phyloP scores from a whole-genome alignment of 2,888 invertebrate species.

The Glaucopsyche alexis region DNA sequence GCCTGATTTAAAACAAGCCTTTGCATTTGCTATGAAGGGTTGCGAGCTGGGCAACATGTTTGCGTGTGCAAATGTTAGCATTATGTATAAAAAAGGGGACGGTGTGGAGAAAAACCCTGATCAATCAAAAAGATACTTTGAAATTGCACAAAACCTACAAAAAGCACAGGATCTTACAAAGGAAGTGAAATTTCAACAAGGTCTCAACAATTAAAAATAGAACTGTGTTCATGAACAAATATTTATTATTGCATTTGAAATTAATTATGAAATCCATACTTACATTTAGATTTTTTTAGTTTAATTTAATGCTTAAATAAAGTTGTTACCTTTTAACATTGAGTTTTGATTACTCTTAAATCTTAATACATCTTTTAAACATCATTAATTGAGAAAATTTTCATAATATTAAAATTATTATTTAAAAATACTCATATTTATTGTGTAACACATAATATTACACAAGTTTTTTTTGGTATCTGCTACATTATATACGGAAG shows the following conservation, averaged over 20 bases:
- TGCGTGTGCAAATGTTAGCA: constrained; percentile 93
- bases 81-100: constrained; percentile 92
- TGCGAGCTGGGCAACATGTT: constrained; percentile 92
- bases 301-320: background rate
- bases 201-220: constrained; percentile 49
- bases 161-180: constrained; percentile 81
- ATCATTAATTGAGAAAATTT: too few species aligned
- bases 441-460: background rate
- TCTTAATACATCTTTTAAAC: background rate
- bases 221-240: background rate
- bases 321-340: background rate
- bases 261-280: background rate
- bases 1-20: constrained; percentile 88
- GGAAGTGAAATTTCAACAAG: constrained; percentile 80
- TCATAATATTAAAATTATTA: too few species aligned
- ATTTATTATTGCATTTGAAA: constrained; percentile 6
- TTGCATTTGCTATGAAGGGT: constrained; percentile 86
- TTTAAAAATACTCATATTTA: background rate
- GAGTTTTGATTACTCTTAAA: background rate
- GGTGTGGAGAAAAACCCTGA: constrained; percentile 87
- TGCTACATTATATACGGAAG: too few species aligned
- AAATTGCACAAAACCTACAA: constrained; percentile 85
- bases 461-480: too few species aligned
- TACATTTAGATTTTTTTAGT: too few species aligned
- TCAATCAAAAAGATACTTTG: constrained; percentile 86